A percentile compares a stretch with the other conserved stretches of the same genome.
These are phyloP conservation scores for Diabrotica virgifera DNA, from an alignment of 1,140 invertebrate species.

Conservation along the genomic window DNA sequence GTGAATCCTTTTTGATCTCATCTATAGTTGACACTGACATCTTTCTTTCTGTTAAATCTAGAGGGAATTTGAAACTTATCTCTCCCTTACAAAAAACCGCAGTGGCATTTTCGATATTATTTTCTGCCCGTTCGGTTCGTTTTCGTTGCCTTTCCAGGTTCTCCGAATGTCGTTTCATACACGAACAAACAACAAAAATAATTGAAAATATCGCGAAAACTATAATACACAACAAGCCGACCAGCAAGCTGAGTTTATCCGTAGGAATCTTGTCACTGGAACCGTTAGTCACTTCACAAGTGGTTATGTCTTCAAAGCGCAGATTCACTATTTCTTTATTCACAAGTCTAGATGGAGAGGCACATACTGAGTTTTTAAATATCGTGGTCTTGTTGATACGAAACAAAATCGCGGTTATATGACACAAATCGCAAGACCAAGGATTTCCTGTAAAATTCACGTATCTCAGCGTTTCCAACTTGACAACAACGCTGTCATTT, in stretches of 20 bases:
- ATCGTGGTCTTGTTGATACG: slow-evolving; percentile 50
- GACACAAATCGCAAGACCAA: slow-evolving; percentile 65
- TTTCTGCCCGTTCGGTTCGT: slow-evolving; percentile 31
- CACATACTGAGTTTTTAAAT: slow-evolving; percentile 40
- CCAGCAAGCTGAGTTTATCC: slow-evolving; percentile 36
- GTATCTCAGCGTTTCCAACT: slow-evolving; percentile 53
- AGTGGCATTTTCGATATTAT: slow-evolving; percentile 30
- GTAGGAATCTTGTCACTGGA: slow-evolving; percentile 11
- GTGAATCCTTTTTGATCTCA: slow-evolving; percentile 44
- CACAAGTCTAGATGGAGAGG: slow-evolving; percentile 38
- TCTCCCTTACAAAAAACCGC: slow-evolving; percentile 46
- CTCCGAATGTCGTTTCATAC: slow-evolving; percentile 33
- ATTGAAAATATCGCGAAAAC: slow-evolving; percentile 42
- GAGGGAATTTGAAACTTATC: slow-evolving; percentile 48
- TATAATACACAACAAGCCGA: slow-evolving; percentile 38
- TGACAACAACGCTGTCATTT: slow-evolving; percentile 54
- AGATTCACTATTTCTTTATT: slow-evolving; percentile 36
- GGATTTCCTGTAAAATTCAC: slow-evolving; percentile 59
- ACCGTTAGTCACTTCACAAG: slow-evolving; percentile 31
- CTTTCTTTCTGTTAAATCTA: slow-evolving; percentile 45
- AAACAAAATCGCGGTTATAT: slow-evolving; percentile 51
- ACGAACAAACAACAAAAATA: slow-evolving; percentile 44
- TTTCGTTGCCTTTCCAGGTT: slow-evolving; percentile 30
- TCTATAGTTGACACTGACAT: slow-evolving; percentile 45
- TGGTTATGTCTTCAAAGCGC: slow-evolving; percentile 34